phyloP scores from a whole-genome alignment of 2,888 invertebrate species.

The Eucera pruinosa region DNA sequence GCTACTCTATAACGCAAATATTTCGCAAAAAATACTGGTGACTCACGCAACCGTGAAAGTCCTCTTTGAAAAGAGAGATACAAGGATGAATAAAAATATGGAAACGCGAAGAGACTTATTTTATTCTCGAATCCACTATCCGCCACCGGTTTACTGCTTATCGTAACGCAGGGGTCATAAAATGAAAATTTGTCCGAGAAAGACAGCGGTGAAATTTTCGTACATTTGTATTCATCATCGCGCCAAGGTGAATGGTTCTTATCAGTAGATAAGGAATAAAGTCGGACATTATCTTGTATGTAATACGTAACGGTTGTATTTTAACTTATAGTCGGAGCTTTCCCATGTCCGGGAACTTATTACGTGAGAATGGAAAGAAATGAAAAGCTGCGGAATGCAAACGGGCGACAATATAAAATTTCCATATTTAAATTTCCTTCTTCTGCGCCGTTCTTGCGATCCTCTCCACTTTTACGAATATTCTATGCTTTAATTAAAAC shows the following conservation, averaged over 20 bases:
- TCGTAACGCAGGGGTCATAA: not conserved
- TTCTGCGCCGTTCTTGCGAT: constrained; percentile 12
- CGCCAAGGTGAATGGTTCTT: not conserved
- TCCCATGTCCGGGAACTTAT: constrained; percentile 30
- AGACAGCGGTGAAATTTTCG: not conserved
- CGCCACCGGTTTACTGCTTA: not conserved
- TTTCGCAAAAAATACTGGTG: not conserved
- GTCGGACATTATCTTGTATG: constrained; percentile 7
- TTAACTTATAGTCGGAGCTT: constrained; percentile 13
- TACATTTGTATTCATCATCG: constrained; percentile 19
- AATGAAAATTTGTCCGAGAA: not conserved
- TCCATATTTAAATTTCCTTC: constrained; percentile 52
- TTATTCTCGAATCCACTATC: not conserved
- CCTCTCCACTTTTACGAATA: constrained; percentile 34
- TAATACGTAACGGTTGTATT: constrained; percentile 26
- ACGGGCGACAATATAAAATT: constrained; percentile 48
- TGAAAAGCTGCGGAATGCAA: constrained; percentile 13
- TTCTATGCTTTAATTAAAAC: constrained; percentile 53
- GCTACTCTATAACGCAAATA: not conserved
- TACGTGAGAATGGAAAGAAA: constrained; percentile 41
- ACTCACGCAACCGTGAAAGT: not conserved
- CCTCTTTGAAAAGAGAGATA: not conserved
- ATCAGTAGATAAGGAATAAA: constrained; percentile 15
- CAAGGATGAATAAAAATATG: not conserved
- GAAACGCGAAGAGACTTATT: not conserved